Conservation (phyloP, 2,888 invertebrate genomes). For the Cantharis rustica region DNA sequence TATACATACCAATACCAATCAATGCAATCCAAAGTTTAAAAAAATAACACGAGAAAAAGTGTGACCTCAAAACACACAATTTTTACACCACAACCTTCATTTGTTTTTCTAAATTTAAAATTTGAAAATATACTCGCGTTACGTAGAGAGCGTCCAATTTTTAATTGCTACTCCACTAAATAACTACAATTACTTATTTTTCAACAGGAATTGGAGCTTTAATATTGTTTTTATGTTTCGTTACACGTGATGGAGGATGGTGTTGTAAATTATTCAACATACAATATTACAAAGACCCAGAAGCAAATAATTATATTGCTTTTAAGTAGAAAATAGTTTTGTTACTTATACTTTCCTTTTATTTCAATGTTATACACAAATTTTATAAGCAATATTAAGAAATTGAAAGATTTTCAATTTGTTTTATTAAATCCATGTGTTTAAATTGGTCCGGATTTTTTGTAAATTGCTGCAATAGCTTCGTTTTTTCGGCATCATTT, state of each 20-base stretch:
- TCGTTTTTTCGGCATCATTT: slow-evolving; percentile 64
- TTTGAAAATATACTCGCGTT: background rate
- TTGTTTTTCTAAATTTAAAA: background rate
- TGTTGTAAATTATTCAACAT: slow-evolving; percentile 26
- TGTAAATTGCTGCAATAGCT: slow-evolving; percentile 72
- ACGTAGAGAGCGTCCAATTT: background rate
- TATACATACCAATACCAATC: background rate
- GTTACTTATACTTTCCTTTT: slow-evolving; percentile 4
- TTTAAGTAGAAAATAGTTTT: background rate
- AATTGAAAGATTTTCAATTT: slow-evolving; percentile 69
- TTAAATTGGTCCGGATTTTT: slow-evolving; percentile 75
- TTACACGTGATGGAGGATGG: slow-evolving; percentile 25
- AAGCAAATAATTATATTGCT: background rate
- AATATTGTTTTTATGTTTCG: slow-evolving; percentile 20
- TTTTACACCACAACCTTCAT: background rate
- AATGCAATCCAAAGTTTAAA: background rate
- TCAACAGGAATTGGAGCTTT: slow-evolving; percentile 21
- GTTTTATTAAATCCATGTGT: slow-evolving; percentile 79
- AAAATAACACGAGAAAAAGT: background rate
- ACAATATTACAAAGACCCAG: background rate
- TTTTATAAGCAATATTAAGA: slow-evolving; percentile 40
- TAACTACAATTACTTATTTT: background rate
- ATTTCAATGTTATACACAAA: slow-evolving; percentile 5
- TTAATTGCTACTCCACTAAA: background rate
- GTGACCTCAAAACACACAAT: background rate